Base-by-base conservation (phyloP, 2,113 vertebrate species). In the Acanthochromis polyacanthus region DNA sequence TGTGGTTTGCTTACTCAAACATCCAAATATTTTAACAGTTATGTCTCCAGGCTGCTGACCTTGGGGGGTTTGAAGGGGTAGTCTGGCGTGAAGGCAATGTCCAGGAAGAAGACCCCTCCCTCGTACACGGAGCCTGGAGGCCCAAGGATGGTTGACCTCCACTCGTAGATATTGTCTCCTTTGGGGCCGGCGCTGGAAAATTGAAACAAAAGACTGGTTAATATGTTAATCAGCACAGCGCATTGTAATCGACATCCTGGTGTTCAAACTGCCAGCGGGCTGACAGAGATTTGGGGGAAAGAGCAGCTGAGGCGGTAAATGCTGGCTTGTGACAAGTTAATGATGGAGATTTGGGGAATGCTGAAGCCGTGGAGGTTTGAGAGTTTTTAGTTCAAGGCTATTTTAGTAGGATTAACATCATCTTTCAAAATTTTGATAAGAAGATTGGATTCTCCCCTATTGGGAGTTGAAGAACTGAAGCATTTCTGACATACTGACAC, bases 81-180 rank as follows among this genome's bases (percentile, higher is more conserved):
- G 94, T 99, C 98, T 48, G 98, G 97, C 76, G 98, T 99, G 95
- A 99, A 99, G 87, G 97, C 96, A 72, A 99, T 99, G 93, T 99
- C 98, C 93, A 99, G 95, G 93, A 99, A 99, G 96, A 99, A 99
- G 91, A 99, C 98, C 17, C 98, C 98, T 86, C 98, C 98, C 95
- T 99, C 97, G 76, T 99, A 99, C 84, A 99, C 98, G 55, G 98
- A 99, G 81, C 98, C 98, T 23, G 97, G 97, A 58, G 98, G 98
- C 56, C 98, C 97, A 93, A 99, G 95, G 94, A 99, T 99, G 91
- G 98, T 99, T 77, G 98, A 99, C 93, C 98, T 96, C 98, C 98
- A 99, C 94, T 99, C 98, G 90, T 99, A 99, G 95, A 99, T 98
- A 94, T 99, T 99, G 95, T 99, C 98, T 95, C 98, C 98, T 97